phyloP scores from a whole-genome alignment of 1,140 invertebrate species.

The Uloborus diversus region DNA sequence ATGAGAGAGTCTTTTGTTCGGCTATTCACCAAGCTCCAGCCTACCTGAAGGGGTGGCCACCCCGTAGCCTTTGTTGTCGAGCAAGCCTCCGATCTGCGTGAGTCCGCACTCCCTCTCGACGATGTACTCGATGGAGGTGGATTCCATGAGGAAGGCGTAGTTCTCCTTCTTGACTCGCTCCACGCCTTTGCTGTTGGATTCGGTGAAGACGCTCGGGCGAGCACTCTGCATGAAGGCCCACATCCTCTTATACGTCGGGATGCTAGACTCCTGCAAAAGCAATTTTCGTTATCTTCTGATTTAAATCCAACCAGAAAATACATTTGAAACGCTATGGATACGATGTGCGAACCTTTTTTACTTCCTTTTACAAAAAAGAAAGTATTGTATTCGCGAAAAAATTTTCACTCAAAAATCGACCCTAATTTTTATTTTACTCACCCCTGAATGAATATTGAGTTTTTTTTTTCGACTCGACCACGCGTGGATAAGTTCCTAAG shows the following conservation, averaged over 20 bases:
- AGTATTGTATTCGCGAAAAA: too few relatives aligned
- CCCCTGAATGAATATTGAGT: too few relatives aligned
- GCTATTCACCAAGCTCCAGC: too few relatives aligned
- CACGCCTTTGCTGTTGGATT: conserved; percentile 85
- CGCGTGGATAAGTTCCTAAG: too few relatives aligned
- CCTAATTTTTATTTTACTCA: too few relatives aligned
- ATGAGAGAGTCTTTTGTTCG: too few relatives aligned
- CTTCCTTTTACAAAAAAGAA: too few relatives aligned
- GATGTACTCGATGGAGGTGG: conserved; percentile 81
- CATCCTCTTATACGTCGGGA: conserved; percentile 83
- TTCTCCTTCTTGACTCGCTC: conserved; percentile 79
- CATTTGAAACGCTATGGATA: too few relatives aligned
- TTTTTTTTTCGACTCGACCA: too few relatives aligned
- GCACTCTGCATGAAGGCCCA: conserved; percentile 83
- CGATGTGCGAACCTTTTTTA: too few relatives aligned
- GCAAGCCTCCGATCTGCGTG: conserved; percentile 77
- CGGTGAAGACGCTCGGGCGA: conserved; percentile 82
- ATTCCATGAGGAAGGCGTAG: conserved; percentile 86
- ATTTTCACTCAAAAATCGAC: too few relatives aligned
- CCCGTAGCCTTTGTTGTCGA: conserved; percentile 73
- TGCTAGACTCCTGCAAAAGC: conserved; percentile 79
- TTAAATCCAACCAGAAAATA: background rate
- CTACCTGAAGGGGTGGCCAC: conserved; percentile 66
- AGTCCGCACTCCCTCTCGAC: conserved; percentile 79
- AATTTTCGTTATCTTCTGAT: too few relatives aligned